phyloP scores from a whole-genome alignment of 2,888 invertebrate species.

The Netelia melanura region DNA sequence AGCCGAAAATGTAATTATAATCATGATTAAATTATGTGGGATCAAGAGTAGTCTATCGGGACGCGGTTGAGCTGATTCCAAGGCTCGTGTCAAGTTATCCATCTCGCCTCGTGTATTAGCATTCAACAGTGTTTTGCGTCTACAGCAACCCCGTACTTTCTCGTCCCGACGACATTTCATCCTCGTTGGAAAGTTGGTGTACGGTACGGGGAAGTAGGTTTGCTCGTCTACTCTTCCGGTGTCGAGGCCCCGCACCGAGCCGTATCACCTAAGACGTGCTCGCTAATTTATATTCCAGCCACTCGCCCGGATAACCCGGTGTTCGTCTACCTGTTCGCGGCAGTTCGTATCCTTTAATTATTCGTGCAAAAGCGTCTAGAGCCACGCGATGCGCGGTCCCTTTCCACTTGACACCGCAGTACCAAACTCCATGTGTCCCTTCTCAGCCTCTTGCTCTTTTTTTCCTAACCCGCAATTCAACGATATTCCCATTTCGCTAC shows the following conservation, averaged over 20 bases:
- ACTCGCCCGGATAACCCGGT: slow-evolving; percentile 72
- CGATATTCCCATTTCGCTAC: neutral
- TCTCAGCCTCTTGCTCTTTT: slow-evolving; percentile 12
- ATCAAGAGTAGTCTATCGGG: slow-evolving; percentile 12
- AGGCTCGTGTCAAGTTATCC: slow-evolving; percentile 58
- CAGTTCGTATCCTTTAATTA: slow-evolving; percentile 75
- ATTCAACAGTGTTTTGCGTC: slow-evolving; percentile 65
- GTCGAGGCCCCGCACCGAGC: slow-evolving; percentile 47
- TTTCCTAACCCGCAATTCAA: neutral
- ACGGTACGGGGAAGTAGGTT: slow-evolving; percentile 51
- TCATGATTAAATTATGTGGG: neutral
- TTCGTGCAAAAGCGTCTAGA: slow-evolving; percentile 68
- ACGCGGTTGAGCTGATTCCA: slow-evolving; percentile 38
- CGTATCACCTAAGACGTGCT: slow-evolving; percentile 67
- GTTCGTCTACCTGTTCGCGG: slow-evolving; percentile 70
- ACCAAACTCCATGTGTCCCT: slow-evolving; percentile 34
- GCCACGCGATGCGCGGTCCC: slow-evolving; percentile 16
- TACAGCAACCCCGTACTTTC: slow-evolving; percentile 43
- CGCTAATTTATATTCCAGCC: slow-evolving; percentile 79
- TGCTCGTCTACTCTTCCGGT: slow-evolving; percentile 34
- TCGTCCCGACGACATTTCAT: slow-evolving; percentile 52
- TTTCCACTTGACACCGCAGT: slow-evolving; percentile 34
- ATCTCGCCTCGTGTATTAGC: slow-evolving; percentile 58
- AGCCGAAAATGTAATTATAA: neutral
- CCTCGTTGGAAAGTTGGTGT: slow-evolving; percentile 24